Evolutionary conservation across 1,140 invertebrate species (phyloP).

Genomic region (Anastatus disparis): DNA sequence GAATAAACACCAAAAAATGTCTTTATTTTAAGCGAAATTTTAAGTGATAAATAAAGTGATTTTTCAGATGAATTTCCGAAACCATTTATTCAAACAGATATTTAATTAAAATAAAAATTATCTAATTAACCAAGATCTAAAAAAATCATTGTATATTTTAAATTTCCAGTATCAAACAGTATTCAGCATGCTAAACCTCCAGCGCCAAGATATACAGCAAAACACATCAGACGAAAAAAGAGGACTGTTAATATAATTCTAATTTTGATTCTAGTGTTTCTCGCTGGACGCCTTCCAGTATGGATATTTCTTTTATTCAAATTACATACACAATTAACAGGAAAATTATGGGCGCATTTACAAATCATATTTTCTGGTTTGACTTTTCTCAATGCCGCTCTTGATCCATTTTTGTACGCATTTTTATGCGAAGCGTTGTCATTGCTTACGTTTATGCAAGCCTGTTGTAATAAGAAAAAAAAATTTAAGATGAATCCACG

Average conservation of each 20-base stretch:
- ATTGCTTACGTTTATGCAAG: slow-evolving; percentile 8
- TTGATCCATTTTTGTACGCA: slow-evolving; percentile 71
- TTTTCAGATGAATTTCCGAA: no score
- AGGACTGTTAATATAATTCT: slow-evolving; percentile 68
- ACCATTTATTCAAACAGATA: no score
- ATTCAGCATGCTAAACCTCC: slow-evolving; percentile 1
- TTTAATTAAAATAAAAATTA: neutral
- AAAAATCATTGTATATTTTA: slow-evolving; percentile 3
- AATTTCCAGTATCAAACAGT: slow-evolving; percentile 45
- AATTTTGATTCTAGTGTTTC: slow-evolving; percentile 66
- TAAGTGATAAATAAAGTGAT: no score
- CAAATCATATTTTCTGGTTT: slow-evolving; percentile 64
- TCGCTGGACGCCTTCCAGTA: slow-evolving; percentile 66
- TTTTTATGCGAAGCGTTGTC: slow-evolving; percentile 67
- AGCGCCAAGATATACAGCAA: slow-evolving; percentile 39
- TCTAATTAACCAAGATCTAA: neutral
- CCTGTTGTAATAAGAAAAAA: neutral
- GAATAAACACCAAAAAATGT: no score
- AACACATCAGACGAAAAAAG: slow-evolving; percentile 63
- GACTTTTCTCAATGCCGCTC: slow-evolving; percentile 64
- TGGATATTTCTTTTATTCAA: slow-evolving; percentile 67
- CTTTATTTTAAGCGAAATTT: no score
- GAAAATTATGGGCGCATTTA: slow-evolving; percentile 60
- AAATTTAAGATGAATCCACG: neutral
- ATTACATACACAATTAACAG: slow-evolving; percentile 52